These are phyloP conservation scores for Micromussa lordhowensis DNA, from an alignment of 92 coral and sea anemone species.

Conservation along the genomic window DNA sequence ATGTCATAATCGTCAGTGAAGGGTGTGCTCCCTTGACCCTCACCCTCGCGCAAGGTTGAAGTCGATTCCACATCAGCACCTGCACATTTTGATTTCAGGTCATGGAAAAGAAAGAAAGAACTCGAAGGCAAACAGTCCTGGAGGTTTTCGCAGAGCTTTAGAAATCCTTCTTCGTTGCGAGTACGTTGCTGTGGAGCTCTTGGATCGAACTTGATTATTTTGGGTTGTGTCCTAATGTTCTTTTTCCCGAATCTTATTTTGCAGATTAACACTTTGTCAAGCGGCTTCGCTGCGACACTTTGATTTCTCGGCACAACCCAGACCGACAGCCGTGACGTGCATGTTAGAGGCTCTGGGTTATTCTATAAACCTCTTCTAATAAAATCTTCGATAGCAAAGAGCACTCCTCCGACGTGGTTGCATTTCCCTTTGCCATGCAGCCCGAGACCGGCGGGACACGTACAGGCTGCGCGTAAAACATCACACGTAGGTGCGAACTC, in stretches of 20 bases:
- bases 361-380: constrained; percentile 28
- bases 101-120: constrained; percentile 37
- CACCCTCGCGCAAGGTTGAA: constrained; percentile 13
- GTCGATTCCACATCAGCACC: constrained; percentile 3
- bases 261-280: constrained; percentile 32
- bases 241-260: constrained; percentile 48
- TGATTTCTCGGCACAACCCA: constrained; percentile 58
- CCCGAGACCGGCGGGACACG: constrained; percentile 59
- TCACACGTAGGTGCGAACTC: constrained; percentile 21
- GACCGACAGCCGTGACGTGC: constrained; percentile 46
- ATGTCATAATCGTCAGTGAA: constrained; percentile 46
- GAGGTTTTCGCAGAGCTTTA: background rate
- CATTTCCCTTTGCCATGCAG: constrained; percentile 48
- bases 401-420: constrained; percentile 45
- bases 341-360: constrained; percentile 43
- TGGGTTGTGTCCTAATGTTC: constrained; percentile 49
- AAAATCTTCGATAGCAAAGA: constrained; percentile 51
- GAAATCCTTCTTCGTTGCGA: constrained; percentile 4
- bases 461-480: constrained; percentile 45
- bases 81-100: constrained; percentile 26
- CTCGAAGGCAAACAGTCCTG: constrained; percentile 18
- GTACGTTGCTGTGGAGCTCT: constrained; percentile 26
- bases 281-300: constrained; percentile 42
- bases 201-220: constrained; percentile 61
- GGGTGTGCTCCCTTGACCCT: constrained; percentile 9